Conservation (phyloP, 1,140 invertebrate genomes). For the Drosophila ohnishii region DNA sequence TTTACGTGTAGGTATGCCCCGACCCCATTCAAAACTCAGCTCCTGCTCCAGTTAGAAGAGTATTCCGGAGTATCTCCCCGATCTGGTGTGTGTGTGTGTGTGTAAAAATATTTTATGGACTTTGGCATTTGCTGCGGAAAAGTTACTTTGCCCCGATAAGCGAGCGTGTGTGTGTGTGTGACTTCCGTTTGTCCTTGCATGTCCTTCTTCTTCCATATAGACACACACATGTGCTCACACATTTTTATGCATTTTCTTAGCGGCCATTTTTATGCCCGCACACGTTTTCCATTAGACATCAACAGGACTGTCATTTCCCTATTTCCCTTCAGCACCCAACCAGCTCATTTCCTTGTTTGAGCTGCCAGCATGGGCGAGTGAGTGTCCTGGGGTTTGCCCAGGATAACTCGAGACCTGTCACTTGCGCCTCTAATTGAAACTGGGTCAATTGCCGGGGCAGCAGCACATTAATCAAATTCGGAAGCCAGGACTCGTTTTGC, state of each 20-base stretch:
- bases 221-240: conserved; percentile 35
- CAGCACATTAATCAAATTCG: conserved; percentile 67
- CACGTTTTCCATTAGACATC: conserved; percentile 83
- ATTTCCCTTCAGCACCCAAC: conserved; percentile 9
- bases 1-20: conserved; percentile 70
- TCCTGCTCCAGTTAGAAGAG: conserved; percentile 14
- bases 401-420: conserved; percentile 37
- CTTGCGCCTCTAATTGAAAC: conserved; percentile 63
- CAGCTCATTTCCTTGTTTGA: conserved; percentile 33
- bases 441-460: conserved; percentile 54
- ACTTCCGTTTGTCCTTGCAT: conserved; percentile 80
- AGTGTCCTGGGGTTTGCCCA: conserved; percentile 3
- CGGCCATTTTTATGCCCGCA: conserved; percentile 82
- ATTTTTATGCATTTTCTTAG: conserved; percentile 83
- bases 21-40: conserved; percentile 13
- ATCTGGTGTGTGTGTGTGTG: conserved; percentile 19
- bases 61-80: conserved; percentile 40
- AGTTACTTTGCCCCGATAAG: conserved; percentile 69
- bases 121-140: conserved; percentile 55
- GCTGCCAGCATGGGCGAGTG: conserved; percentile 11
- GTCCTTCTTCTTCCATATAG: conserved; percentile 44
- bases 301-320: conserved; percentile 69
- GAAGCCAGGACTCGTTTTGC: conserved; percentile 49
- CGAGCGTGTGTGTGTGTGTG: conserved; percentile 64
- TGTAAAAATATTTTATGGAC: conserved; percentile 79